A percentile compares a stretch with the other conserved stretches of the same genome.
These are phyloP conservation scores for Anarsia innoxiella DNA, from an alignment of 2,888 invertebrate genomes.

Conservation along the genomic window DNA sequence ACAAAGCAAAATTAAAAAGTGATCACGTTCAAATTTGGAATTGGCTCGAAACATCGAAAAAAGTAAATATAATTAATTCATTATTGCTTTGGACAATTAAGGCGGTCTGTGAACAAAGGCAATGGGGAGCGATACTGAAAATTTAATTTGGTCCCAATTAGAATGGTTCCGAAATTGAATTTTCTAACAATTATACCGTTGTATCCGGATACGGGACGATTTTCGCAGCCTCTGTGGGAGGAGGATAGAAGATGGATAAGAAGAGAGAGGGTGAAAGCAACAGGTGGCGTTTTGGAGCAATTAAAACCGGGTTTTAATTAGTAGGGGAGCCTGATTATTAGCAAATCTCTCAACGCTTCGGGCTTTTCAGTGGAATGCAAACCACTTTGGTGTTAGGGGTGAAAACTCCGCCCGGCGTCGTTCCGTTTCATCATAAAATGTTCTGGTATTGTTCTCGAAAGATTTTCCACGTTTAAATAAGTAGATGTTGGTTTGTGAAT, in stretches of 20 bases:
- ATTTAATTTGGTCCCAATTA: conserved; percentile 69
- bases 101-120: conserved; percentile 57
- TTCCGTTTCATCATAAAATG: too few relatives aligned
- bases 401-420: conserved; percentile 18
- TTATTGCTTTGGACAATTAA: conserved; percentile 58
- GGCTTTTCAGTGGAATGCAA: conserved; percentile 60
- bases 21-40: conserved; percentile 19
- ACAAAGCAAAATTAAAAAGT: conserved; percentile 16
- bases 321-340: conserved; percentile 70
- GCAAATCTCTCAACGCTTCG: conserved; percentile 57
- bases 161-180: conserved; percentile 63
- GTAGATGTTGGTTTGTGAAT: too few relatives aligned
- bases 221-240: conserved; percentile 43
- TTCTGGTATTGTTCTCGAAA: too few relatives aligned
- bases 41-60: conserved; percentile 19
- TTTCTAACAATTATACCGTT: conserved; percentile 61
- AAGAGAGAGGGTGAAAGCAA: conserved; percentile 43
- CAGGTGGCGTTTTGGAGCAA: conserved; percentile 71
- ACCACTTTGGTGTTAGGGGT: conserved; percentile 51
- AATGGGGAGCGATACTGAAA: conserved; percentile 50
- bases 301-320: conserved; percentile 73
- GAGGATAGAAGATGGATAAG: conserved; percentile 30
- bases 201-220: conserved; percentile 70
- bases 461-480: too few relatives aligned
- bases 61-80: conserved; percentile 52